These are phyloP conservation scores for Diarsia rubi DNA, from an alignment of 2,888 invertebrate genomes.

Conservation along the genomic window DNA sequence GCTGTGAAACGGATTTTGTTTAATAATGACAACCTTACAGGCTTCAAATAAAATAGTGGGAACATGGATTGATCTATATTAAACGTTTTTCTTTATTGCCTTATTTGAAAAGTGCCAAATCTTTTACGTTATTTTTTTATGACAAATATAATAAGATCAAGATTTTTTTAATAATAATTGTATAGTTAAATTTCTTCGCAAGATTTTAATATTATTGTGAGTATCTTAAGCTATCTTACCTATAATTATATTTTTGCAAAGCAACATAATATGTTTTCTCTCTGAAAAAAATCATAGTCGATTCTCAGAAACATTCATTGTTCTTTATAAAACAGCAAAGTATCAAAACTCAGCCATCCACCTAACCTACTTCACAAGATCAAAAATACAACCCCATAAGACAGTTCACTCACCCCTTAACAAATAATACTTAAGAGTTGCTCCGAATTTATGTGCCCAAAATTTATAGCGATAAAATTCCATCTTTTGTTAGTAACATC, in stretches of 20 bases:
- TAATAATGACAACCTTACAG: too few relatives aligned
- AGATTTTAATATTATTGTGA: too few relatives aligned
- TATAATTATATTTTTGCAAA: neutral
- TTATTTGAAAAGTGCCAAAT: too few relatives aligned
- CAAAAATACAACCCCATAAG: constrained; percentile 57
- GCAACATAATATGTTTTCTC: neutral
- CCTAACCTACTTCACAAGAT: constrained; percentile 37
- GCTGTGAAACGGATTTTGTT: neutral
- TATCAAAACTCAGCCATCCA: constrained; percentile 70
- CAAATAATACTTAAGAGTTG: constrained; percentile 76
- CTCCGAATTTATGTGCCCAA: constrained; percentile 85
- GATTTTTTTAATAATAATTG: too few relatives aligned
- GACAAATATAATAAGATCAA: too few relatives aligned
- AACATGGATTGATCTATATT: too few relatives aligned
- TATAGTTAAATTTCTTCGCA: too few relatives aligned
- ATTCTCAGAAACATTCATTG: neutral
- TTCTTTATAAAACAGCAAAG: constrained; percentile 24
- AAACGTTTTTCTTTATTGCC: too few relatives aligned
- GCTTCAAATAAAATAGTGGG: neutral
- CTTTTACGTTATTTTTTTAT: neutral
- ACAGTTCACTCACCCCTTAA: constrained; percentile 79
- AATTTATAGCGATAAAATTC: constrained; percentile 83
- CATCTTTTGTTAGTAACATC: constrained; percentile 79
- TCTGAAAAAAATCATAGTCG: neutral
- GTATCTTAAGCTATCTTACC: too few relatives aligned